Base-by-base conservation (phyloP, 1,140 invertebrate genomes). In the Lordiphosa stackelbergi region DNA sequence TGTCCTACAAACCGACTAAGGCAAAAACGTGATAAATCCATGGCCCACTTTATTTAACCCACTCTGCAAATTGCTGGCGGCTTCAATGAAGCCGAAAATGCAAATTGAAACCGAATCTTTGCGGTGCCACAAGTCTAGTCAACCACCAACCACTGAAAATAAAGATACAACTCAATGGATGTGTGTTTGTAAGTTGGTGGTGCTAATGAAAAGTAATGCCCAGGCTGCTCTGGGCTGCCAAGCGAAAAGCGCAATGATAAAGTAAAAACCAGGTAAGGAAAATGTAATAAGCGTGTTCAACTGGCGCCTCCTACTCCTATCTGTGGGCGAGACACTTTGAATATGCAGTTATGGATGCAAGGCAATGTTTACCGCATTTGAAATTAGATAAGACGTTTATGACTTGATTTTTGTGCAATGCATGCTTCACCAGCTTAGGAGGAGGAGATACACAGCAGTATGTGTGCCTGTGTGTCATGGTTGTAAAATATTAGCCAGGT, bases 21-120 rank as follows among this genome's bases (percentile, higher is more conserved):
- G 56, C 16, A 62, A 73, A 81, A 77, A 83, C 77, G 75, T 79
- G 75, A 79, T 79, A 68, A 75, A 83, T 81, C 63, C 72, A 47
- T 81, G 75, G 42, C 71, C 75, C 75, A 79, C 66, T 81, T 75
- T 70, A 47, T 56, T 65, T 69, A 61, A 34, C 54, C 62, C 57
- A 65, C 40, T 60, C 75, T 68, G 60, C 54, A 62, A 81, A 83
- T 75, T 83, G 72, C 77, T 59, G 43, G 59, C 71, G 53, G 71
- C 74, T 78, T 79, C 73, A 78, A 78, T 78, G 74, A 46, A 79
- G 65, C 73, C 74, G 74, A 81, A 66, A 81, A 81, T 81, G 75
- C 77, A 81, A 81, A 81, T 81, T 81, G 75, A 81, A 81, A 81
- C 77, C 72, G 57, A 83, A 83, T 83, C 77, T 77, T 62, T 61